Evolutionary conservation across 2,797 vertebrate species (phyloP), one percentile per base, ranked within the genome.

Genomic region (Microchirus variegatus): DNA sequence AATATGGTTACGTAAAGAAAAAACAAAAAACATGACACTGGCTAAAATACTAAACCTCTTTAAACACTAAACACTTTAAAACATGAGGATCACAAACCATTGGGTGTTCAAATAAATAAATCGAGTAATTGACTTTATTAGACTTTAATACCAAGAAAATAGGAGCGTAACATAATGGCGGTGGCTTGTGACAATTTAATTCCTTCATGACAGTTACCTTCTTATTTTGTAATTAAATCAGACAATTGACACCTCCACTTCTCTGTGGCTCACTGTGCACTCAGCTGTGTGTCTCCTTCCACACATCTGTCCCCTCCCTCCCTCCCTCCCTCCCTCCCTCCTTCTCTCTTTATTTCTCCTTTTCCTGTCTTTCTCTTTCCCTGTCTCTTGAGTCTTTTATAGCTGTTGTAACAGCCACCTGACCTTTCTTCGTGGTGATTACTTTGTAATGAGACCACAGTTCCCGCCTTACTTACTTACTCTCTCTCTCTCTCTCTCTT

Each of bases 351-450:
- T 63, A 53, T 50, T 42, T 57, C 59, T 3, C n/a, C 52, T 36
- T 53, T 54, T 37, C 37, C 43, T 36, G 36, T 61, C 62, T 67
- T 35, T 68, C 56, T 46, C 51, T 67, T 35, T 68, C 56, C 44
- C 51, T 0, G 16, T 64, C 65, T 62, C 71, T 40, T 58, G 61
- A 60, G 80, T 80, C 68, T 75, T 88, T 87, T 84, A 87, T 86
- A 77, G 83, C 76, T 81, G 75, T 84, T 83, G 84, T 83, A 89
- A 85, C 77, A 78, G 81, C 84, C 77, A 77, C 42, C 83, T 89
- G 87, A 89, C 88, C 87, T 90, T 91, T 90, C 79, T 73, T 81
- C 80, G 70, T 47, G 73, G 81, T 81, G 83, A 90, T 89, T 89
- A 87, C 86, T 82, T 83, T 85, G 78, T 88, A 89, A 89, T 87